Evolutionary conservation across 1,140 invertebrate species (phyloP), one percentile per base, ranked within the genome.

Genomic region (Hycleus cichorii): DNA sequence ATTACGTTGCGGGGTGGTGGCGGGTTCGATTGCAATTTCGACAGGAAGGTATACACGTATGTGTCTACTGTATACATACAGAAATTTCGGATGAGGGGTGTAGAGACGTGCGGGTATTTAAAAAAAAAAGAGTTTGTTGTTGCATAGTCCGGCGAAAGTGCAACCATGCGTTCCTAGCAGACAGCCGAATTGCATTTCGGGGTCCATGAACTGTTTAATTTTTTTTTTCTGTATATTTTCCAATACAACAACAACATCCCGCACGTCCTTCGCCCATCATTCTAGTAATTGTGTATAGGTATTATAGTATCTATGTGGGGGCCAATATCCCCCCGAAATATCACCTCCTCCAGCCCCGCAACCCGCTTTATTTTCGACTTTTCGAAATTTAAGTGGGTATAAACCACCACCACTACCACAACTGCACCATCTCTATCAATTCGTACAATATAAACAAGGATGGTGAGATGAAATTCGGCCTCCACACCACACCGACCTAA

Each of bases 91-190:
- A 24, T 25, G 44, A 38, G 27, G 52, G 38, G 27, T 24, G 47
- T 63, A 57, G 58, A 48, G 32, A 32, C 32, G 32, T 32, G 43
- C 47, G 57, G 61, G 63, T 57, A 42, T 11, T 42, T 62, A 63
- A 18, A 18, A 18, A 18, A 18, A 18, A 65, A 32, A 32, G 62
- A 60, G 59, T 63, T 66, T 32, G 32, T 32, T 32, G 32, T 49
- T 57, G 67, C 69, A 71, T 71, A 71, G 69, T 66, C 66, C 63
- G 62, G 65, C 66, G 65, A 69, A 71, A 71, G 69, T 71, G 69
- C 69, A 69, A 58, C 69, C 69, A 71, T 71, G 69, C 69, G 69
- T 71, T 71, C 68, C 68, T 71, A 71, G 69, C 69, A 71, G 69
- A 71, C 69, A 69, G 68, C 66, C 69, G 69, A 71, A 71, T 71